phyloP scores from a whole-genome alignment of 2,113 vertebrate species.

The Ceratotherium simum region DNA sequence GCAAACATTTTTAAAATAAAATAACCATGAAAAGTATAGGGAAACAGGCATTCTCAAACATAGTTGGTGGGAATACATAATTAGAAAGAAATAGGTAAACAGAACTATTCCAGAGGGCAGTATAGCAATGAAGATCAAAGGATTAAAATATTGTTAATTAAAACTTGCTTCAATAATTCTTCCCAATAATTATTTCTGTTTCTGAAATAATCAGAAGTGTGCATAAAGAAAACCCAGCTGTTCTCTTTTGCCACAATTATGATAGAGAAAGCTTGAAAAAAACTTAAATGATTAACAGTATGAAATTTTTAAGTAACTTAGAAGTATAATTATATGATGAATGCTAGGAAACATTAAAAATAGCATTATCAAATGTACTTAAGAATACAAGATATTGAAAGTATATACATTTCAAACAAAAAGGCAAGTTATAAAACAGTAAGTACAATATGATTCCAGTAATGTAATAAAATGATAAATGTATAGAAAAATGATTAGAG shows the following conservation, averaged over 20 bases:
- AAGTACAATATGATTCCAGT: neutral
- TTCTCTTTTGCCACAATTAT: neutral
- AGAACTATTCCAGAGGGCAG: neutral
- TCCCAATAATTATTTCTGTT: neutral
- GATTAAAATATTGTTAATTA: neutral
- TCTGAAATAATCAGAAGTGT: constrained; percentile 29
- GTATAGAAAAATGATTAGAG: neutral
- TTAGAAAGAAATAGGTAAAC: neutral
- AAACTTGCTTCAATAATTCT: neutral
- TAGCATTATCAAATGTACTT: neutral
- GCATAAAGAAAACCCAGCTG: neutral
- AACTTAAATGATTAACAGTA: constrained; percentile 27
- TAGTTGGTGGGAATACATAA: neutral
- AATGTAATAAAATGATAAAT: neutral
- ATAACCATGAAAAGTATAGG: neutral
- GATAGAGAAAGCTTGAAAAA: neutral
- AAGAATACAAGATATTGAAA: neutral
- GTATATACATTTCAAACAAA: neutral
- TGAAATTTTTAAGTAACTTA: neutral
- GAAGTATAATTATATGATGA: neutral
- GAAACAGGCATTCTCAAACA: neutral
- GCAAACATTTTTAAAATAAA: constrained; percentile 18
- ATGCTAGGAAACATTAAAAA: neutral
- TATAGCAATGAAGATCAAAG: neutral
- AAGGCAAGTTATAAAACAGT: neutral